Conservation (phyloP, 2,797 vertebrate species). For the Chelonia mydas region DNA sequence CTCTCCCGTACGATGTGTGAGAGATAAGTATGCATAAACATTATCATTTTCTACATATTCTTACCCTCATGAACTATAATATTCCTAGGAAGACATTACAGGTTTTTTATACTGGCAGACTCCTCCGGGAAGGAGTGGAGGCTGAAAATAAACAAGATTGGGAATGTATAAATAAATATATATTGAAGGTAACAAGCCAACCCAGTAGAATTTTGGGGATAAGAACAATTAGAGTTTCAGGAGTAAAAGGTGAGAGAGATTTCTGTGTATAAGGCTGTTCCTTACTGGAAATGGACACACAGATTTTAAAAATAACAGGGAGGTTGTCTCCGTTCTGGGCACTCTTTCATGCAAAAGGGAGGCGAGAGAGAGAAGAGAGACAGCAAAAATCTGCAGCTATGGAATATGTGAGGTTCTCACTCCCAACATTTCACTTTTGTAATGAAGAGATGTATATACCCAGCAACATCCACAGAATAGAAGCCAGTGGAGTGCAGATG, state of each 20-base stretch:
- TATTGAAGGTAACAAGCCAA: not conserved
- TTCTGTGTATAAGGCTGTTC: not conserved
- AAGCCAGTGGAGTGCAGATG: not conserved
- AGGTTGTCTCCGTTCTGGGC: not conserved
- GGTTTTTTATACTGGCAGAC: not conserved
- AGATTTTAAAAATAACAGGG: not conserved
- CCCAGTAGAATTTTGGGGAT: not conserved
- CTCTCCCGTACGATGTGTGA: not conserved
- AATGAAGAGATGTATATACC: not conserved
- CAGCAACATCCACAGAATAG: not conserved
- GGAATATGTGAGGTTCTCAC: not conserved
- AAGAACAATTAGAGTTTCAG: rapidly evolving
- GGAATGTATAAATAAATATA: not conserved
- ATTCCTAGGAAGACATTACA: not conserved
- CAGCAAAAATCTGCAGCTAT: not conserved
- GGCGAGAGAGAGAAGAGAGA: not conserved
- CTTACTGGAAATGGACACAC: not conserved
- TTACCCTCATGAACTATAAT: slow-evolving; percentile 23
- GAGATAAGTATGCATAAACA: slow-evolving; percentile 10
- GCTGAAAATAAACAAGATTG: not conserved
- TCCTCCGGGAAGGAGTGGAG: not conserved
- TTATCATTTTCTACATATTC: slow-evolving; percentile 43
- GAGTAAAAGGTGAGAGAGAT: not conserved
- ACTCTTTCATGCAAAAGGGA: not conserved
- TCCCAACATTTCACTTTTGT: slow-evolving; percentile 24